Base-by-base conservation (phyloP, 2,797 vertebrate genomes). In the Galago senegalensis region DNA sequence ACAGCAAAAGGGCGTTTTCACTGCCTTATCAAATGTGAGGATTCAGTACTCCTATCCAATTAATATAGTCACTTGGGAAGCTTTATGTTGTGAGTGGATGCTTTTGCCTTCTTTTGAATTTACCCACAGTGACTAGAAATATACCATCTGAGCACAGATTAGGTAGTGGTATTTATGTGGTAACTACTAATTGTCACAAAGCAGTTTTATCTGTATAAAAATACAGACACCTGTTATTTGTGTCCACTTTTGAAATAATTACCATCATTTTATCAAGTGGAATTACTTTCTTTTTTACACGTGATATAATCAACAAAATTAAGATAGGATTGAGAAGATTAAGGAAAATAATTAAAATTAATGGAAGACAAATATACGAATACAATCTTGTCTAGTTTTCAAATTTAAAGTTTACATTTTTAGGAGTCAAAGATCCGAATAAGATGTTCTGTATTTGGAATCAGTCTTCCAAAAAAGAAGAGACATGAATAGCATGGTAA, bases 61-160 rank as follows among this genome's bases (percentile, higher is more conserved):
- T 72, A 73, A 77, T 34, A 67, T 56, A 91, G 77, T 77, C 65
- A 89, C 60, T 46, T 20, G 37, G 5, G 84, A 80, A 91, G 4
- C 4, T 60, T 31, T 91, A 60, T 0, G 21, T 95, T 95, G 16
- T 9, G 23, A 82, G 9, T 53, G 17, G 11, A 65, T 81, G 20
- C 7, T 87, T 92, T 91, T 70, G 2, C 18, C n/a, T 93, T 80
- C 58, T 95, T 93, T 84, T 25, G 29, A 93, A 81, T 75, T 93
- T 81, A 2, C 4, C 23, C 17, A 46, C 11, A 40, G 2, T 76
- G 3, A 53, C 29, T 80, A 53, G 29, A 88, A 91, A 86, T 73
- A 82, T 23, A 77, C 4, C 12, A 89, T 21, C 18, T 43, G 31
- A 76, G 72, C 27, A 63, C 61, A 58, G 46, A 40, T 34, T 63